Percentiles rank a stretch among this genome's conserved stretches.
Conservation (phyloP, 1,140 invertebrate species). For the Drosophila athabasca region DNA sequence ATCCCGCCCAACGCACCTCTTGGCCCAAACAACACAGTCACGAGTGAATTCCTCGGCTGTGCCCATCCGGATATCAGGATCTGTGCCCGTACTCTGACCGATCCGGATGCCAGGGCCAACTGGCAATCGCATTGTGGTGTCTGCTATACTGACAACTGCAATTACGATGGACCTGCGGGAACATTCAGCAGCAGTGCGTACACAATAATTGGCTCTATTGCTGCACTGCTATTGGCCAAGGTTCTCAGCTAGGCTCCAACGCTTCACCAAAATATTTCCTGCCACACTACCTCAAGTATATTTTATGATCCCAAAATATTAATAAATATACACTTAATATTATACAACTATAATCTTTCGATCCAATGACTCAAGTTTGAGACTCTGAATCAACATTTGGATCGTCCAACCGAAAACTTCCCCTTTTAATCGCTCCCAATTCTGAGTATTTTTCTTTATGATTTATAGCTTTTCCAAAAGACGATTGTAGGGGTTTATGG, state of each 20-base stretch:
- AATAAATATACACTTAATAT: too few species aligned
- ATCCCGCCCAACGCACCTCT: background rate
- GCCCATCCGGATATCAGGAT: conserved; percentile 22
- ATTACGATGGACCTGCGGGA: conserved; percentile 35
- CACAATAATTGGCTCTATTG: conserved; percentile 39
- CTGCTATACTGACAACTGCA: conserved; percentile 41
- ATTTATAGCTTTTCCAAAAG: too few species aligned
- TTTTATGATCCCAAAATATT: too few species aligned
- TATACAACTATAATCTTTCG: too few species aligned
- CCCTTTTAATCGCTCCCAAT: too few species aligned
- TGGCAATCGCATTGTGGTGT: background rate
- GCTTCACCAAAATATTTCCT: too few species aligned
- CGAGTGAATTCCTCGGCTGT: conserved; percentile 41
- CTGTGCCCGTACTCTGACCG: conserved; percentile 27
- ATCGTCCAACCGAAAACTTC: too few species aligned
- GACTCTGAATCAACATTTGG: too few species aligned
- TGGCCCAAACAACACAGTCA: conserved; percentile 1
- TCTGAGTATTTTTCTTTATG: too few species aligned
- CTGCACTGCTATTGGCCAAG: conserved; percentile 48
- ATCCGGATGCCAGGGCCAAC: background rate
- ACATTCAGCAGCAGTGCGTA: conserved; percentile 52
- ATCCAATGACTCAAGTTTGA: too few species aligned
- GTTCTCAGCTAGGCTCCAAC: conserved; percentile 3
- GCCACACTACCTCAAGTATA: too few species aligned
- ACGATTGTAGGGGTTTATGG: too few species aligned